Conservation (phyloP, 2,888 invertebrate genomes). For the Lasioglossum villosulum region DNA sequence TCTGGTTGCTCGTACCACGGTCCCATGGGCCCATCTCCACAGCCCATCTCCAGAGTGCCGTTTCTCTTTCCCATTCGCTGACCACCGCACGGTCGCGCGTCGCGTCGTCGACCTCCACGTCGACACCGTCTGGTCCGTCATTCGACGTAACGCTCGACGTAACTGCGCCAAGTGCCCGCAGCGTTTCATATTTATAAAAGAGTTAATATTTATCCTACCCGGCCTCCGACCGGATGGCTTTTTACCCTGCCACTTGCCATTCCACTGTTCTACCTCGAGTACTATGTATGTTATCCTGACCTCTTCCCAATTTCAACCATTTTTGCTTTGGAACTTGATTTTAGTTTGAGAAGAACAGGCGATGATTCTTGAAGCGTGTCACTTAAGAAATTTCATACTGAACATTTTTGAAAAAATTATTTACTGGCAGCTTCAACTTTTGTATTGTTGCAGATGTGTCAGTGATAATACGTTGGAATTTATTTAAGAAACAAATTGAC, state of each 20-base stretch:
- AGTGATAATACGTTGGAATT: too few relatives aligned
- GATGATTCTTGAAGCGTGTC: background rate
- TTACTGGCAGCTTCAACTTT: background rate
- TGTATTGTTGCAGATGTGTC: too few relatives aligned
- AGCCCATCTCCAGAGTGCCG: slow-evolving; percentile 54
- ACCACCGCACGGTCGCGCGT: background rate
- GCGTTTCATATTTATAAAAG: slow-evolving; percentile 74
- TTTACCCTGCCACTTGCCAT: slow-evolving; percentile 58
- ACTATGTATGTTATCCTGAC: background rate
- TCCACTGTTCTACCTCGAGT: slow-evolving; percentile 33
- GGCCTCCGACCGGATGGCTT: slow-evolving; percentile 57
- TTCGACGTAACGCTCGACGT: slow-evolving; percentile 21
- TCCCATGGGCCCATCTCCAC: slow-evolving; percentile 27
- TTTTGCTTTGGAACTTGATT: background rate
- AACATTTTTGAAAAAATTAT: background rate
- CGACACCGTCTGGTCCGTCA: slow-evolving; percentile 27
- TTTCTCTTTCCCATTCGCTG: slow-evolving; percentile 43
- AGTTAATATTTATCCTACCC: slow-evolving; percentile 70
- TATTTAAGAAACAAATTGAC: too few relatives aligned
- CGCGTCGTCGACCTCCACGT: slow-evolving; percentile 6
- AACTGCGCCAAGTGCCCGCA: slow-evolving; percentile 56
- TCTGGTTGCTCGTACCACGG: slow-evolving; percentile 25
- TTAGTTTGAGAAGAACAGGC: background rate
- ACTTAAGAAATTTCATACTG: background rate
- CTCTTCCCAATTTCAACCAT: background rate